Percentiles rank a stretch among this genome's conserved stretches.
Conservation (phyloP, 2,888 invertebrate genomes). For the Papilio demoleus region DNA sequence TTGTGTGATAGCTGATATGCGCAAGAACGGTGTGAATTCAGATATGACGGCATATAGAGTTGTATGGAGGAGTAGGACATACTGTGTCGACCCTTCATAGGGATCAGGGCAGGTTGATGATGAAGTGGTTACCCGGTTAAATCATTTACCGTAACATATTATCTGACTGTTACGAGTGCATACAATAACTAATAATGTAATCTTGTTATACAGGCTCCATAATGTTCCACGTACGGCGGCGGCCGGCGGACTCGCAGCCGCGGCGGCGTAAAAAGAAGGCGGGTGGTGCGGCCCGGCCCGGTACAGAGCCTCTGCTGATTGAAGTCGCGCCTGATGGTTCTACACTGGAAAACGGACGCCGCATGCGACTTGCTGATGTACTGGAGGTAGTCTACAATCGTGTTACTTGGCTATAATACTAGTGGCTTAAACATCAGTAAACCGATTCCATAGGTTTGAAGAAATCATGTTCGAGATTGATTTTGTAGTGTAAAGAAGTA, state of each 20-base stretch:
- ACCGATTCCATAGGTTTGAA: background rate
- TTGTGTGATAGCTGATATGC: too few species aligned
- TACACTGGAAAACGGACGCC: conserved; percentile 85
- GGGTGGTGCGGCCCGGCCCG: conserved; percentile 78
- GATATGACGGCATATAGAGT: too few species aligned
- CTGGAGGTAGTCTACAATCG: conserved; percentile 81
- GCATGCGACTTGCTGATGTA: conserved; percentile 85
- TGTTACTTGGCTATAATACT: too few species aligned
- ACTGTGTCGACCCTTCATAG: too few species aligned
- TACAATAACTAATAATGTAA: background rate
- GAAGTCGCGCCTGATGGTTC: conserved; percentile 92
- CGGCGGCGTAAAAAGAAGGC: conserved; percentile 94
- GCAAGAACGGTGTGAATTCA: too few species aligned
- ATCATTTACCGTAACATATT: background rate
- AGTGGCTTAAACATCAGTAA: background rate
- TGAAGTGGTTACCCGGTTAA: background rate
- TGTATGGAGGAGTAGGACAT: too few species aligned
- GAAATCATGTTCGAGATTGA: background rate
- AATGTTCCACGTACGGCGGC: conserved; percentile 97
- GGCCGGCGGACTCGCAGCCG: conserved; percentile 95
- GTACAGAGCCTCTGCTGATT: conserved; percentile 86
- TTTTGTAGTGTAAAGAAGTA: background rate
- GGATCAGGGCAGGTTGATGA: too few species aligned
- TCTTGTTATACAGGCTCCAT: conserved; percentile 90
- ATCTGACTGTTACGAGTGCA: too few species aligned